phyloP scores from a whole-genome alignment of 2,888 invertebrate genomes.

The Leptarthrus brevirostris region DNA sequence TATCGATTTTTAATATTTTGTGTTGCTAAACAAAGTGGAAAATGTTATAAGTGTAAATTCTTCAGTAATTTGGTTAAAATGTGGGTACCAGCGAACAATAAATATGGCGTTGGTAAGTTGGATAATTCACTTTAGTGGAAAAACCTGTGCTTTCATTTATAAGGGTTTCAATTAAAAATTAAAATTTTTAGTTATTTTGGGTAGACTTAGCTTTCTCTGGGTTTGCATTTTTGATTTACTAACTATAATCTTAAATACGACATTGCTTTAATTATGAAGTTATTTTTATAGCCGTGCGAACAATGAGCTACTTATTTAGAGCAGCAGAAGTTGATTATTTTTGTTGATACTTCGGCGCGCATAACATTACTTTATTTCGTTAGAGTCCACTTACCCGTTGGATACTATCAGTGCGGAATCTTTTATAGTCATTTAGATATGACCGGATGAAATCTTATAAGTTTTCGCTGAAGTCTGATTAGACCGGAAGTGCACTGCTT shows the following conservation, averaged over 20 bases:
- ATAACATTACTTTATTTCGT: not conserved
- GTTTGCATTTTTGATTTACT: no score
- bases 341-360: conserved; percentile 6
- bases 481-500: conserved; percentile 43
- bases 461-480: conserved; percentile 27
- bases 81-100: conserved; percentile 67
- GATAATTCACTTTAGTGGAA: not conserved
- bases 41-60: conserved; percentile 4
- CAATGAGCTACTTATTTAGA: not conserved
- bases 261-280: no score
- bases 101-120: conserved; percentile 67
- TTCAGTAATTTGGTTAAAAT: conserved; percentile 56
- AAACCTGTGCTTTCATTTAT: no score
- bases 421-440: conserved; percentile 1
- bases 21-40: conserved; percentile 36
- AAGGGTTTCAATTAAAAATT: no score
- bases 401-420: not conserved
- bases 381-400: not conserved
- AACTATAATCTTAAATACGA: conserved; percentile 45
- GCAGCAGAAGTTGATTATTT: not conserved
- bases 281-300: conserved; percentile 1
- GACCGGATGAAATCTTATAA: conserved; percentile 28
- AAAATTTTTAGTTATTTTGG: no score
- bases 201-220: no score
- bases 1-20: conserved; percentile 37